Evolutionary conservation across 2,113 vertebrate genomes (phyloP).

Genomic region (Micronycteris hirsuta): DNA sequence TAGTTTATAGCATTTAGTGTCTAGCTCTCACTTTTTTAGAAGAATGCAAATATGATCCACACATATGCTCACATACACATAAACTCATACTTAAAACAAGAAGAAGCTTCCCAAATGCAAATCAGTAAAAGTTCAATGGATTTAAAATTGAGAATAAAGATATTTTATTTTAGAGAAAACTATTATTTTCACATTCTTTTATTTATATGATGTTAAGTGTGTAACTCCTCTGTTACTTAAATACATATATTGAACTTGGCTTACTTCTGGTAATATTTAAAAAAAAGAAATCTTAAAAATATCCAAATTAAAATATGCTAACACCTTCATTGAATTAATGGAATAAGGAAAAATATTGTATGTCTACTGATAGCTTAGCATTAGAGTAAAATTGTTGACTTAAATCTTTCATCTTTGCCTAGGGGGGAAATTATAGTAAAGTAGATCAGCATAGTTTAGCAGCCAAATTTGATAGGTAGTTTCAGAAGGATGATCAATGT

Average conservation of each 20-base stretch:
- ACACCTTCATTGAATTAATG: background rate
- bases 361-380: background rate
- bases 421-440: background rate
- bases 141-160: background rate
- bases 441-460: background rate
- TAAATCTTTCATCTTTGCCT: background rate
- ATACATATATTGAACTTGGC: background rate
- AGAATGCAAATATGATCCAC: background rate
- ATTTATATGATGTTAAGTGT: background rate
- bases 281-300: background rate
- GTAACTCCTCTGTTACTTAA: background rate
- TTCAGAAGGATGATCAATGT: background rate
- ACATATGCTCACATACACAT: background rate
- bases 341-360: background rate
- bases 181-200: background rate
- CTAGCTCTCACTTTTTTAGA: background rate
- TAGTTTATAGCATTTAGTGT: background rate
- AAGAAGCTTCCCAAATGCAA: background rate
- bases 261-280: background rate
- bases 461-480: background rate
- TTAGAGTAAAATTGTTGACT: background rate
- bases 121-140: background rate
- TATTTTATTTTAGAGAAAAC: background rate
- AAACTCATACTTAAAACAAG: background rate
- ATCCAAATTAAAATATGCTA: background rate